Evolutionary conservation across 1,140 invertebrate genomes (phyloP).

Genomic region (Helicoverpa zea): DNA sequence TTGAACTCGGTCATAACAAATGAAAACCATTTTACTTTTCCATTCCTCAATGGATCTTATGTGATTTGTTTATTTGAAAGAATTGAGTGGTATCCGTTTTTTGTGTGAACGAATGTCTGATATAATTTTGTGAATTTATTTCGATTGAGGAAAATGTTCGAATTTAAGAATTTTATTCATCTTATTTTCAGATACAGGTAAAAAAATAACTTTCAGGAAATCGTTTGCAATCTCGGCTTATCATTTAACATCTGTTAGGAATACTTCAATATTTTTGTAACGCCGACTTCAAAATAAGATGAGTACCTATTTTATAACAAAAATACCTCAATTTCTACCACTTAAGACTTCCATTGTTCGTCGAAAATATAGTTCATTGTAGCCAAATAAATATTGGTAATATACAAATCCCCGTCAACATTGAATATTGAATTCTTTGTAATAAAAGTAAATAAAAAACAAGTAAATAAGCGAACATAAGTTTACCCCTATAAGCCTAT

Average conservation of each 20-base stretch:
- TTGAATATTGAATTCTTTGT: constrained; percentile 24
- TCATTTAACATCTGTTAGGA: no score
- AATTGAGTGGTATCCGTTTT: not conserved
- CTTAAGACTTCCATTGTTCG: not conserved
- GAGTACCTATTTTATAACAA: not conserved
- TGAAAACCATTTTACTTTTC: not conserved
- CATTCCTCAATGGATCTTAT: not conserved
- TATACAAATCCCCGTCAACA: constrained; percentile 29
- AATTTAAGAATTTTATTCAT: not conserved
- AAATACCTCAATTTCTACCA: not conserved
- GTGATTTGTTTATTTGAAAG: not conserved
- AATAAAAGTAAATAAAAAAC: not conserved
- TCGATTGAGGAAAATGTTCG: not conserved
- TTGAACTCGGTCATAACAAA: not conserved
- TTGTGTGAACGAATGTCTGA: not conserved
- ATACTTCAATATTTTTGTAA: no score
- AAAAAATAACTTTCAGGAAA: no score
- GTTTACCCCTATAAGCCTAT: constrained; percentile 19
- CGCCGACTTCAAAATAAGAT: no score
- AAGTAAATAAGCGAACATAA: constrained; percentile 6
- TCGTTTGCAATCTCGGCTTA: no score
- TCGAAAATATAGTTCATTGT: not conserved
- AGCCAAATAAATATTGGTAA: constrained; percentile 20
- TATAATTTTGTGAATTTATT: constrained; percentile 1
- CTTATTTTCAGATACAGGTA: no score